phyloP scores from a whole-genome alignment of 2,113 vertebrate genomes.

The Narcine bancroftii region DNA sequence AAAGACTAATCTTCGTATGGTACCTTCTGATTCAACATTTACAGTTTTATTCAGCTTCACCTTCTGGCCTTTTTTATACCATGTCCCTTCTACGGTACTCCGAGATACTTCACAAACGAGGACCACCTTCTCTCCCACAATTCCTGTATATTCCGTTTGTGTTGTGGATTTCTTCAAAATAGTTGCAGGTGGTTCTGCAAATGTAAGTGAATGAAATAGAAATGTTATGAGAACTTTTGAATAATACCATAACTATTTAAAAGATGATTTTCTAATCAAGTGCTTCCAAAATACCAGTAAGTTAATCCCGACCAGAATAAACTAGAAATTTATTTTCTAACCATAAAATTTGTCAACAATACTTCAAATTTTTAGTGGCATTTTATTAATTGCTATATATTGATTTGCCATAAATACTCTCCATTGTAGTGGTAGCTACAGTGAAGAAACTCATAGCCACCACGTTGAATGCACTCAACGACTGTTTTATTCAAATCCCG shows the following conservation, averaged over 20 bases:
- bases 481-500: too few relatives aligned
- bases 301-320: neutral
- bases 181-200: constrained; percentile 3
- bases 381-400: neutral
- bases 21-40: constrained; percentile 39
- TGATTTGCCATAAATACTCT: neutral
- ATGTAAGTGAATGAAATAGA: neutral
- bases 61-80: constrained; percentile 44
- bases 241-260: neutral
- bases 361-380: neutral
- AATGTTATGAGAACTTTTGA: neutral
- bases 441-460: too few relatives aligned
- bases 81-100: constrained; percentile 43
- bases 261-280: neutral
- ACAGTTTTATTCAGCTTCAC: constrained; percentile 50
- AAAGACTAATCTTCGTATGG: constrained; percentile 40
- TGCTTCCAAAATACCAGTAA: neutral
- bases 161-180: constrained; percentile 39
- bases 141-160: constrained; percentile 39
- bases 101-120: constrained; percentile 28
- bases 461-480: too few relatives aligned
- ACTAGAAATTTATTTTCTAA: neutral
- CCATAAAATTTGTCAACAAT: neutral
- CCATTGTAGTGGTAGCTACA: too few relatives aligned
- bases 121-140: constrained; percentile 15